Evolutionary conservation across 2,888 invertebrate genomes (phyloP).

Genomic region (Andrena hattorfiana): DNA sequence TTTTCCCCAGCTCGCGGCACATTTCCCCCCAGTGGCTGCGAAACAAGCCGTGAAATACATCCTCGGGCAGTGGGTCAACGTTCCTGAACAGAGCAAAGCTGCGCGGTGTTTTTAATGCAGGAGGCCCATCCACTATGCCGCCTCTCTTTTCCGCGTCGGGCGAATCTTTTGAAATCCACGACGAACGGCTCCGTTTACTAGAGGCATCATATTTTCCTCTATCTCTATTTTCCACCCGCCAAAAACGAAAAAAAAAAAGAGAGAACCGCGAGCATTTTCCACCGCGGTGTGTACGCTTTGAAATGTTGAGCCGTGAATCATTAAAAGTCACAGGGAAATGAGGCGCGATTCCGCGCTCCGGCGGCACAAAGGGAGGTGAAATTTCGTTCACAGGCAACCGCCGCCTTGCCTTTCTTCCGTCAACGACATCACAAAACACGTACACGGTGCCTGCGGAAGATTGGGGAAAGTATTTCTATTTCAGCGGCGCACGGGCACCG

Average conservation of each 20-base stretch:
- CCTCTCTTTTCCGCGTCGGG: conserved; percentile 32
- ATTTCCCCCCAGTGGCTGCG: conserved; percentile 31
- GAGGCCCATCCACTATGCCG: conserved; percentile 34
- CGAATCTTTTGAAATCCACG: conserved; percentile 53
- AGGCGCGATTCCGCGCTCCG: not conserved
- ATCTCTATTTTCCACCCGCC: not conserved
- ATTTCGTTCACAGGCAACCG: not conserved
- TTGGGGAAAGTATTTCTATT: not conserved
- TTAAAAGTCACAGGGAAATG: conserved; percentile 46
- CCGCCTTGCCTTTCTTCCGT: not conserved
- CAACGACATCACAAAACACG: not conserved
- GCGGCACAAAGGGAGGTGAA: not conserved
- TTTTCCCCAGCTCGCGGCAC: conserved; percentile 48
- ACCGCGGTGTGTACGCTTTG: conserved; percentile 23
- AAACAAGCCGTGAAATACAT: conserved; percentile 53
- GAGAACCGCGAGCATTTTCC: conserved; percentile 18
- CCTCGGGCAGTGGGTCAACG: conserved; percentile 54
- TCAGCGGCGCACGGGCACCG: not conserved
- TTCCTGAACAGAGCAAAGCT: conserved; percentile 17
- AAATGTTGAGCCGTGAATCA: conserved; percentile 30
- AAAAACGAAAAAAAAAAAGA: not conserved
- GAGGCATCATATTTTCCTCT: conserved; percentile 31
- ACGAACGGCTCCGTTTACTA: conserved; percentile 28
- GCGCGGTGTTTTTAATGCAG: conserved; percentile 25
- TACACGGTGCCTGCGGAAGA: not conserved